These are phyloP conservation scores for Meiosimyza platycephala DNA, from an alignment of 2,888 invertebrate genomes.

Conservation along the genomic window DNA sequence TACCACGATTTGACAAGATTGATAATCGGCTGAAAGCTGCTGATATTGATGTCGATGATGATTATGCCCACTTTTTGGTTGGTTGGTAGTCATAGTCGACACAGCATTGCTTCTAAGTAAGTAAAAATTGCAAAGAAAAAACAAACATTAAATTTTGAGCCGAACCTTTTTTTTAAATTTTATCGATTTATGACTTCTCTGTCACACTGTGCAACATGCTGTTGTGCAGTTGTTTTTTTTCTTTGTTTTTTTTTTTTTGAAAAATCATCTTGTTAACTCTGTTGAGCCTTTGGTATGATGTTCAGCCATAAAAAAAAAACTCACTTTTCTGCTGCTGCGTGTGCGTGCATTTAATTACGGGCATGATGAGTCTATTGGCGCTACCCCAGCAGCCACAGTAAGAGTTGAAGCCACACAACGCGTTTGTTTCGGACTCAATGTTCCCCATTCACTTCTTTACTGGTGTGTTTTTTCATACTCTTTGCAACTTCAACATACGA, in stretches of 20 bases:
- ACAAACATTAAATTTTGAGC: too few relatives aligned
- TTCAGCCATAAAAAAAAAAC: background rate
- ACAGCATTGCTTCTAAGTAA: too few relatives aligned
- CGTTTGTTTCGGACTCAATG: background rate
- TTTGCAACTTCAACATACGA: background rate
- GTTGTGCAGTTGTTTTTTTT: too few relatives aligned
- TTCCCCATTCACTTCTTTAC: background rate
- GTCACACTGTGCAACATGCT: too few relatives aligned
- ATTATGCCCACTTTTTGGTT: background rate
- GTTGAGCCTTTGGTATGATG: background rate
- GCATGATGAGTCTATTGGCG: slow-evolving; percentile 41
- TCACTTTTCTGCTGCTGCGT: slow-evolving; percentile 16
- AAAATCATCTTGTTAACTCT: background rate
- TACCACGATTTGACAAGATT: slow-evolving; percentile 39
- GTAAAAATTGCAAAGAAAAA: too few relatives aligned
- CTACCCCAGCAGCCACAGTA: slow-evolving; percentile 8
- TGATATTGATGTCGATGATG: background rate
- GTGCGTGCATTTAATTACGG: slow-evolving; percentile 39
- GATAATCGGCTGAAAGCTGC: slow-evolving; percentile 40
- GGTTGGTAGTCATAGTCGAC: too few relatives aligned
- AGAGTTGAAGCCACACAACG: slow-evolving; percentile 29
- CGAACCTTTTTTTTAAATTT: too few relatives aligned
- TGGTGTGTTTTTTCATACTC: background rate
- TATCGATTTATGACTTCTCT: too few relatives aligned
- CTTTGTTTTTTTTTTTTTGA: background rate